Percentiles rank a stretch among this genome's conserved stretches.
Conservation (phyloP, 2,888 invertebrate species). For the Enoplolaimus lenunculus region DNA sequence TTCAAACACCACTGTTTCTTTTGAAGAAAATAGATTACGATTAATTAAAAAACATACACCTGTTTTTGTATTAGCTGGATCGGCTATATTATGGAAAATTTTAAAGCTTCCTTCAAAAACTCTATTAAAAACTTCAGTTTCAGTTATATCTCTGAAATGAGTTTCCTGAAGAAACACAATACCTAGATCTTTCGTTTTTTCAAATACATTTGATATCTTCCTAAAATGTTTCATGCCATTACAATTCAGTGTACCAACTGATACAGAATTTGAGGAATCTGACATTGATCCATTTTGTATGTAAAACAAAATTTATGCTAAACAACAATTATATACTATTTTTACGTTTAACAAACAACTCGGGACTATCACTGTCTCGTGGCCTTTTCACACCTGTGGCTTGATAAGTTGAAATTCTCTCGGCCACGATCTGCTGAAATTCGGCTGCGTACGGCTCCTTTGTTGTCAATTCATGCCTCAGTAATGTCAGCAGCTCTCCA, state of each 20-base stretch:
- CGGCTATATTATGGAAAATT: not conserved
- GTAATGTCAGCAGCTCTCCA: not conserved
- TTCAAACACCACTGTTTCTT: not conserved
- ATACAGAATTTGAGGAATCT: not conserved
- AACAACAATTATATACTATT: too few relatives aligned
- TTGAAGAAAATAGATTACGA: not conserved
- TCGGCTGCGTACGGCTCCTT: too few relatives aligned
- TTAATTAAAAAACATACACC: not conserved
- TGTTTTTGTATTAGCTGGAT: not conserved
- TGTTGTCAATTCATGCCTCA: not conserved
- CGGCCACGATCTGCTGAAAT: too few relatives aligned
- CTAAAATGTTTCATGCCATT: not conserved
- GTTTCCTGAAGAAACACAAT: not conserved
- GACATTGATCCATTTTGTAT: too few relatives aligned
- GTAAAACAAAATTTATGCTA: too few relatives aligned
- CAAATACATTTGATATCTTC: not conserved
- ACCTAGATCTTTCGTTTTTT: not conserved
- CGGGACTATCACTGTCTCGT: too few relatives aligned
- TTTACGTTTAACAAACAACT: too few relatives aligned
- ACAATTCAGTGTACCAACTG: not conserved
- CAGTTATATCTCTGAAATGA: not conserved
- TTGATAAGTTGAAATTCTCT: too few relatives aligned
- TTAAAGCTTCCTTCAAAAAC: not conserved
- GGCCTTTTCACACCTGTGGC: too few relatives aligned
- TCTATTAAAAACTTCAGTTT: not conserved